A percentile compares a stretch with the other conserved stretches of the same genome.
phyloP scores from a whole-genome alignment of 2,113 vertebrate species.

The Crotalus horridus region DNA sequence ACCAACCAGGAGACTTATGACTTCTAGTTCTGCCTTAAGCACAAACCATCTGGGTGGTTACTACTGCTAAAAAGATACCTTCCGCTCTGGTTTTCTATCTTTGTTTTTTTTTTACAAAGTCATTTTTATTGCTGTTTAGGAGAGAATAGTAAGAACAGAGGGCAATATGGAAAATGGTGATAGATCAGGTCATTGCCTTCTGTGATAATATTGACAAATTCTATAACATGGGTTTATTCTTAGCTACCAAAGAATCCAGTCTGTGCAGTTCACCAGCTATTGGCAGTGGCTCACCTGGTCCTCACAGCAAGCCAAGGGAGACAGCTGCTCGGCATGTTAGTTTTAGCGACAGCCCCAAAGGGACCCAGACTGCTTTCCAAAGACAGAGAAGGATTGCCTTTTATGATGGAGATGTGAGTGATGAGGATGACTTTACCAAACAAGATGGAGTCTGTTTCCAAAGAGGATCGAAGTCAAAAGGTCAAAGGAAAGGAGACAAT shows the following conservation, averaged over 20 bases:
- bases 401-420: conserved; percentile 76
- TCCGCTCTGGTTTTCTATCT: background rate
- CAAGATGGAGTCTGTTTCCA: conserved; percentile 55
- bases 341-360: conserved; percentile 73
- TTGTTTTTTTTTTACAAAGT: background rate
- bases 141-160: background rate
- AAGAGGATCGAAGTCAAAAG: conserved; percentile 43
- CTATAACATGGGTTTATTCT: background rate
- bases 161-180: background rate
- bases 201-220: background rate
- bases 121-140: background rate
- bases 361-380: conserved; percentile 79
- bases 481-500: conserved; percentile 48
- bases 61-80: background rate
- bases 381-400: conserved; percentile 80
- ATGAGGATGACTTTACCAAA: conserved; percentile 63
- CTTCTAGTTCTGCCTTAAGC: background rate
- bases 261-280: conserved; percentile 42
- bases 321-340: conserved; percentile 63
- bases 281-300: conserved; percentile 50
- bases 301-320: conserved; percentile 64
- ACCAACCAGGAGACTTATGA: background rate
- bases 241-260: conserved; percentile 65
- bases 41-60: background rate
- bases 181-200: background rate